Base-by-base conservation (phyloP, 2,113 vertebrate genomes). In the Physeter macrocephalus region DNA sequence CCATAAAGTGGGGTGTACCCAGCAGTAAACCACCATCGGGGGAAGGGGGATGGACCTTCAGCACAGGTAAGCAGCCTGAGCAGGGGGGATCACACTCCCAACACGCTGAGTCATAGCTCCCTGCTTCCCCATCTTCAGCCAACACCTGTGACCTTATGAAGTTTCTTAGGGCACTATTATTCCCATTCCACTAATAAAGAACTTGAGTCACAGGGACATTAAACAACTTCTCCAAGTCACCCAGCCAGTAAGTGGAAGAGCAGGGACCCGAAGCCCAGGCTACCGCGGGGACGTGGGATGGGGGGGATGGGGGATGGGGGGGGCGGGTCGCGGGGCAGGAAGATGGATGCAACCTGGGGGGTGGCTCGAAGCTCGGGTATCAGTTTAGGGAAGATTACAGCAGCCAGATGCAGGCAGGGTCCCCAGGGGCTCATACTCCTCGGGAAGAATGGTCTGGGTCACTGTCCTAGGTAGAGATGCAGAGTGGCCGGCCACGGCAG, bases 51-150 rank as follows among this genome's bases (percentile, higher is more conserved):
- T 8, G 12, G 29, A 25, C n/a, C 39, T 36, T 4, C 31, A 43
- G 66, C 20, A 7, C 59, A 27, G 77, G 59, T 2, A 2, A 12
- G 18, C 1, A 15, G 21, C 21, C 0, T 13, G 25, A 41, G 72
- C 72, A 23, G 7, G 61, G 14, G 20, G 20, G 36, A 17, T 31
- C 43, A 3, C 1, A 5, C 11, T 17, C 43, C 34, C 4, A 2
- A 7, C 1, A 8, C 0, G 23, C 27, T 14, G 1, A 8, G 27
- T 43, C 31, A 13, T 2, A 12, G 27, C 39, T 75, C 21, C 23
- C 72, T 1, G 39, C 57, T 54, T n/a, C 52, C 41, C 21, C 69
- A 8, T 31, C 46, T n/a, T 36, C 57, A 1, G 8, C 39, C 69
- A 15, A 17, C 39, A 75, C 80, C 59, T 41, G 52, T 2, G 64